A percentile compares a stretch with the other conserved stretches of the same genome.
These are phyloP conservation scores for Petrolisthes manimaculis DNA, from an alignment of 2,888 invertebrate genomes.

Conservation along the genomic window DNA sequence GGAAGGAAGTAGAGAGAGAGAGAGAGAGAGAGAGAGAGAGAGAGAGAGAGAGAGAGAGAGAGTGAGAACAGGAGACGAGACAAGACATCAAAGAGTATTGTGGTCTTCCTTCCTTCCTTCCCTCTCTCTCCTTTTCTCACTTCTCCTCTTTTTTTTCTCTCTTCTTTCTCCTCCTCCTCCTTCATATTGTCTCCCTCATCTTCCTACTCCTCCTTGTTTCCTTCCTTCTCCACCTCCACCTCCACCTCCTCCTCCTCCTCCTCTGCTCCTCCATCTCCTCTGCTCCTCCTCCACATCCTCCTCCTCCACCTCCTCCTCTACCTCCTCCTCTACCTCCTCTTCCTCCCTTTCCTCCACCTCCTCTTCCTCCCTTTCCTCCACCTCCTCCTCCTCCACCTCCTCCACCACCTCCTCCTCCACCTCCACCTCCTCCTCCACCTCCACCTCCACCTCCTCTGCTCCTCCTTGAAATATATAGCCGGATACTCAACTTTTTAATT, in stretches of 20 bases:
- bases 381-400: background rate
- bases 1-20: too few relatives aligned
- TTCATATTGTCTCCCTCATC: background rate
- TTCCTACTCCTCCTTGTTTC: too few relatives aligned
- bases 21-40: too few relatives aligned
- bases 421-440: background rate
- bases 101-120: background rate
- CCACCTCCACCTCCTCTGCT: background rate
- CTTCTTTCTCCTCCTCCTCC: background rate
- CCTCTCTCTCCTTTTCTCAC: background rate
- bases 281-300: background rate
- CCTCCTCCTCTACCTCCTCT: background rate
- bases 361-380: background rate
- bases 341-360: background rate
- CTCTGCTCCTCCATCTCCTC: background rate
- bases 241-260: background rate
- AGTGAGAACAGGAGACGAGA: too few relatives aligned
- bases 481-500: constrained; percentile 48
- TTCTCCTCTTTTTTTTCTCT: background rate
- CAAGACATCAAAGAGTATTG: too few relatives aligned
- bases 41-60: too few relatives aligned
- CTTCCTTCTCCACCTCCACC: background rate
- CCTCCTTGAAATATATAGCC: constrained; percentile 12
- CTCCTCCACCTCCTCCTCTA: background rate
- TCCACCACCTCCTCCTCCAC: background rate